Evolutionary conservation across 2,888 invertebrate species (phyloP).

Genomic region (Corbicula japonica): DNA sequence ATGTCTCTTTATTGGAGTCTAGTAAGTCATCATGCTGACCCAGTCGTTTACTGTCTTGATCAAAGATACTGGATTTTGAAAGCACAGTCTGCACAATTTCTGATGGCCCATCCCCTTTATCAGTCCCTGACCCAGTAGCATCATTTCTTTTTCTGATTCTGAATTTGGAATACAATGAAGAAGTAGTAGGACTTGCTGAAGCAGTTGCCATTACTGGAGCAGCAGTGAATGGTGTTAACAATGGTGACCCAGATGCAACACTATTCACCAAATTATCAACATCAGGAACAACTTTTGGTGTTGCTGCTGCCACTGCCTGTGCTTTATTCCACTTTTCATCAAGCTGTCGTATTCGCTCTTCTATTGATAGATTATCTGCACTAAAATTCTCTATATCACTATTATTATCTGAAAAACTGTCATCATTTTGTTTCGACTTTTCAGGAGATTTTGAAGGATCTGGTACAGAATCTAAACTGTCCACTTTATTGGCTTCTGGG

Average conservation of each 20-base stretch:
- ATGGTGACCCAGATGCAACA: conserved; percentile 42
- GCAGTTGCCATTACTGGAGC: conserved; percentile 45
- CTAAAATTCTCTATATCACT: conserved; percentile 63
- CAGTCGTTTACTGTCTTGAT: conserved; percentile 97
- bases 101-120: conserved; percentile 93
- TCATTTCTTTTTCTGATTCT: conserved; percentile 84
- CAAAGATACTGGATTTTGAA: conserved; percentile 96
- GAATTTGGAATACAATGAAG: conserved; percentile 83
- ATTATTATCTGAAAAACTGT: conserved; percentile 74
- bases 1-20: conserved; percentile 87
- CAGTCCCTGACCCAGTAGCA: conserved; percentile 55
- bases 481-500: conserved; percentile 58
- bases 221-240: conserved; percentile 56
- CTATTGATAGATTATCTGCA: conserved; percentile 89
- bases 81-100: conserved; percentile 97
- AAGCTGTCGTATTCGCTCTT: conserved; percentile 96
- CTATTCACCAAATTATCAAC: conserved; percentile 58
- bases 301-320: conserved; percentile 64
- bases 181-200: conserved; percentile 58
- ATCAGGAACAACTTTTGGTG: conserved; percentile 63
- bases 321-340: conserved; percentile 93
- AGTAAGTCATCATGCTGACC: conserved; percentile 93
- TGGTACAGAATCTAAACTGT: conserved; percentile 61
- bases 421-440: conserved; percentile 64
- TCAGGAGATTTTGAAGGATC: conserved; percentile 54